Evolutionary conservation across 2,797 vertebrate species (phyloP).

Genomic region (Uromys caudimaculatus): DNA sequence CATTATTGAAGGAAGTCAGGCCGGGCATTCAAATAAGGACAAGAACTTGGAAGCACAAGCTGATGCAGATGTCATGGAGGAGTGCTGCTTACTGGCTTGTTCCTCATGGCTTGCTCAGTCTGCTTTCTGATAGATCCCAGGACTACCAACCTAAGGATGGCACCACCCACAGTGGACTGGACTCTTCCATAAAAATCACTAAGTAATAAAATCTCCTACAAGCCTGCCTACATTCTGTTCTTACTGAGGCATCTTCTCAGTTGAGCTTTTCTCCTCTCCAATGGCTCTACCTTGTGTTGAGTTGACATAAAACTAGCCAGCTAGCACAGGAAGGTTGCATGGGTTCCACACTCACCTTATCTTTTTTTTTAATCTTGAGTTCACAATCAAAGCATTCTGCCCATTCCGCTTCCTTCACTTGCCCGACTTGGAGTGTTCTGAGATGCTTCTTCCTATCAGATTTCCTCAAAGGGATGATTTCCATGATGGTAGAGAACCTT

Average conservation of each 20-base stretch:
- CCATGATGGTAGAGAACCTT: background rate
- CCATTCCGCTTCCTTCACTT: background rate
- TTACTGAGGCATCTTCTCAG: too few species aligned
- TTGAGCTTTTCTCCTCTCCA: background rate
- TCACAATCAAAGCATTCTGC: background rate
- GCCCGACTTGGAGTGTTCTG: background rate
- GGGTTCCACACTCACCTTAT: background rate
- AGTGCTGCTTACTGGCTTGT: background rate
- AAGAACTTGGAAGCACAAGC: background rate
- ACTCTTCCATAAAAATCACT: too few species aligned
- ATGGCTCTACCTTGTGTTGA: background rate
- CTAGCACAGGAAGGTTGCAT: background rate
- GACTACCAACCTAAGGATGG: background rate
- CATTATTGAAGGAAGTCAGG: background rate
- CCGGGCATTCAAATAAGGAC: background rate
- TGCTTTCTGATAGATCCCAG: background rate
- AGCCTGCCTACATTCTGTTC: background rate
- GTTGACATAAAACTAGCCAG: background rate
- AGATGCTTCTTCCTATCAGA: background rate
- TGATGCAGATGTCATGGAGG: background rate
- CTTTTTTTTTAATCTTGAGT: background rate
- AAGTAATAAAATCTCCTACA: background rate
- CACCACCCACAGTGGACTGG: background rate
- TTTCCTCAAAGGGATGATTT: slow-evolving; percentile 8
- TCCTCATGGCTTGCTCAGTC: background rate